Evolutionary conservation across 1,140 invertebrate genomes (phyloP).

Genomic region (Sminthurides bifidus): DNA sequence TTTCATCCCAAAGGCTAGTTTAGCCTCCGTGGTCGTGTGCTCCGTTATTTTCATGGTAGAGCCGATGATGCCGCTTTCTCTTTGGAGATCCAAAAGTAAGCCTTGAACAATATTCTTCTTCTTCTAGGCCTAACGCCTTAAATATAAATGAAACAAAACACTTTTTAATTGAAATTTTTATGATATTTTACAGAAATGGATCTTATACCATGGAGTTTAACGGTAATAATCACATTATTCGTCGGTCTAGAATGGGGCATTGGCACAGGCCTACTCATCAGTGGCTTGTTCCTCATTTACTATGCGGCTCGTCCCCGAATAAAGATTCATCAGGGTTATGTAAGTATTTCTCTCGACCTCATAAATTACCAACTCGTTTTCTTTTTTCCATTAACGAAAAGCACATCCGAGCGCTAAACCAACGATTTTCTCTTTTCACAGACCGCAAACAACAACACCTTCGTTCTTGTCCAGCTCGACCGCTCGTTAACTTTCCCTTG

Average conservation of each 20-base stretch:
- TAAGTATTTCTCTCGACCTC: not conserved
- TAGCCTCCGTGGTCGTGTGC: conserved; percentile 69
- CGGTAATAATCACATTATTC: conserved; percentile 66
- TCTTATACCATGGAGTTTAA: conserved; percentile 59
- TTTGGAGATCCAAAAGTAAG: conserved; percentile 62
- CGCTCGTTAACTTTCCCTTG: conserved; percentile 60
- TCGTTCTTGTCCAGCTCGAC: conserved; percentile 61
- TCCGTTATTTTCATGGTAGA: conserved; percentile 73
- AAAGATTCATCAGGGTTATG: conserved; percentile 9
- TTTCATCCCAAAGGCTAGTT: conserved; percentile 63
- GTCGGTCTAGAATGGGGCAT: conserved; percentile 56
- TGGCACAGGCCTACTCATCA: conserved; percentile 68
- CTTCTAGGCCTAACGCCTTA: too few species aligned
- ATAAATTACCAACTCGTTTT: too few species aligned
- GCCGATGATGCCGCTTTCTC: conserved; percentile 57
- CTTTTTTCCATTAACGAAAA: too few species aligned
- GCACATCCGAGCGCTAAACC: too few species aligned
- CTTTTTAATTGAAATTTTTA: not conserved
- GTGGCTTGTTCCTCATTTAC: conserved; percentile 75
- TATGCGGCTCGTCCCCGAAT: conserved; percentile 41
- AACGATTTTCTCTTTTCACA: conserved; percentile 37
- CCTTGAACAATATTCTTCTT: not conserved
- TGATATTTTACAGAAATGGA: conserved; percentile 54
- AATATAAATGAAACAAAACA: not conserved
- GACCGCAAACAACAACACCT: conserved; percentile 48